phyloP scores from a whole-genome alignment of 2,113 vertebrate genomes.

The Ophthalmotilapia sp. region DNA sequence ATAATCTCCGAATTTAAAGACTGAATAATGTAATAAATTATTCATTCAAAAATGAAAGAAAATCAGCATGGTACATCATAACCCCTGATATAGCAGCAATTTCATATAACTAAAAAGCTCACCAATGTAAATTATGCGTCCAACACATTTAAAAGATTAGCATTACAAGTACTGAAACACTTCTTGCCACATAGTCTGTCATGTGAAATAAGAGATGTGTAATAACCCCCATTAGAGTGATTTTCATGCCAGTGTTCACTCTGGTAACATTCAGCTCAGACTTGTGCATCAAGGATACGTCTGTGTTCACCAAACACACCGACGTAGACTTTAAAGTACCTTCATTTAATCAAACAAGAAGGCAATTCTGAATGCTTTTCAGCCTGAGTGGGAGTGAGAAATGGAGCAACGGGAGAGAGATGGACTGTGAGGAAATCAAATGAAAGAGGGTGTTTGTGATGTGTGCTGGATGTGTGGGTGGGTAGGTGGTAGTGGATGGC shows the following conservation, averaged over 20 bases:
- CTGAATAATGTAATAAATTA: neutral
- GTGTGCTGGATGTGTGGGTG: neutral
- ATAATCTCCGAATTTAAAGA: neutral
- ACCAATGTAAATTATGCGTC: neutral
- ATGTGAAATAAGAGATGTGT: neutral
- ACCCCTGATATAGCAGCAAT: neutral
- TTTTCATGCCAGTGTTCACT: neutral
- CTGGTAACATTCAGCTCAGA: neutral
- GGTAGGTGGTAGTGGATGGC: neutral
- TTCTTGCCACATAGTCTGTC: neutral
- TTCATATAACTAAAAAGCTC: neutral
- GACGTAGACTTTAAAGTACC: neutral
- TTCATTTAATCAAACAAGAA: neutral
- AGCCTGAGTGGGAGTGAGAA: constrained; percentile 2
- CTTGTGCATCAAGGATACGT: neutral
- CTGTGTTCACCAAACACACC: neutral
- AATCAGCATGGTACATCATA: neutral
- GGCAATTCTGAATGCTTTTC: neutral
- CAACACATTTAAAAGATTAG: neutral
- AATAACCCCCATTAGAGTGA: neutral
- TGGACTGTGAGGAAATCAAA: constrained; percentile 6
- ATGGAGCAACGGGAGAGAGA: neutral
- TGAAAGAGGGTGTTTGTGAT: neutral
- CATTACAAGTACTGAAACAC: neutral
- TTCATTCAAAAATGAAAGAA: neutral